phyloP scores from a whole-genome alignment of 2,113 vertebrate species.

The Macaca fascicularis region T2T-MFA8v1.1 NC_088391.1:24987001-24987500 shows the following conservation, averaged over 20 bases:
- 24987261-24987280: background rate
- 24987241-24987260: background rate
- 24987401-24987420: background rate
- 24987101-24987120: background rate
- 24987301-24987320: fast-evolving
- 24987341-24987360: too few relatives aligned
- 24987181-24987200: too few relatives aligned
- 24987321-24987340: background rate
- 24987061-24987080: background rate
- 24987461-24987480: background rate
- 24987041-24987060: background rate
- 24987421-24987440: background rate
- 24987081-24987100: background rate
- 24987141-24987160: background rate
- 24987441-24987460: background rate
- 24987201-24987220: background rate
- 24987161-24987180: background rate
- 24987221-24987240: background rate
- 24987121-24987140: background rate
- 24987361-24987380: background rate
- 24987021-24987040: background rate
- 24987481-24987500: background rate
- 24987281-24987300: background rate
- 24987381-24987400: background rate
- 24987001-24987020: background rate